Evolutionary conservation across 2,888 invertebrate genomes (phyloP).

Genomic region (Amphipyra tragopoginis): DNA sequence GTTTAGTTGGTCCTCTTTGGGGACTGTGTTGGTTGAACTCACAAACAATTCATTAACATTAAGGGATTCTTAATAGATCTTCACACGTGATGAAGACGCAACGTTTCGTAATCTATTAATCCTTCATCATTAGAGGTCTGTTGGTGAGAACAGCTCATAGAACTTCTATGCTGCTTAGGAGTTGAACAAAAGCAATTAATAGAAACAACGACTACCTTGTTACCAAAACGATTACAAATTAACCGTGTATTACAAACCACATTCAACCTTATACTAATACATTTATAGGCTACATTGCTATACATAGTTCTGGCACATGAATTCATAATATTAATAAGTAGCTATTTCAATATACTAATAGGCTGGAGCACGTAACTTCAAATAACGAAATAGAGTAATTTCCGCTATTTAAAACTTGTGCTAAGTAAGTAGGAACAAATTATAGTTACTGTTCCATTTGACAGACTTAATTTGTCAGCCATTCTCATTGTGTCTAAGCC

Average conservation of each 20-base stretch:
- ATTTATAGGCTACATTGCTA: background rate
- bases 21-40: too few relatives aligned
- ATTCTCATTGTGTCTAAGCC: background rate
- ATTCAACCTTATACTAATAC: background rate
- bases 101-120: too few relatives aligned
- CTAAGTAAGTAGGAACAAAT: conserved; percentile 3
- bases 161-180: too few relatives aligned
- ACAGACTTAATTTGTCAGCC: conserved; percentile 9
- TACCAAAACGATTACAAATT: background rate
- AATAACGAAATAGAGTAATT: background rate
- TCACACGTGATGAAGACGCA: too few relatives aligned
- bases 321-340: background rate
- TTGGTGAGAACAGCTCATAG: too few relatives aligned
- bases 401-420: background rate
- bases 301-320: background rate
- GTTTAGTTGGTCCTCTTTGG: too few relatives aligned
- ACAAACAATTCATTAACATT: too few relatives aligned
- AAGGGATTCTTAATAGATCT: too few relatives aligned
- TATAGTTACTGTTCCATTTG: background rate
- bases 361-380: background rate
- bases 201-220: background rate
- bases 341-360: background rate
- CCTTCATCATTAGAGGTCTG: too few relatives aligned
- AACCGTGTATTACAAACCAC: background rate
- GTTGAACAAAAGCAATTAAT: background rate